Base-by-base conservation (phyloP, 2,888 invertebrate genomes). In the Polyommatus iphigenia region DNA sequence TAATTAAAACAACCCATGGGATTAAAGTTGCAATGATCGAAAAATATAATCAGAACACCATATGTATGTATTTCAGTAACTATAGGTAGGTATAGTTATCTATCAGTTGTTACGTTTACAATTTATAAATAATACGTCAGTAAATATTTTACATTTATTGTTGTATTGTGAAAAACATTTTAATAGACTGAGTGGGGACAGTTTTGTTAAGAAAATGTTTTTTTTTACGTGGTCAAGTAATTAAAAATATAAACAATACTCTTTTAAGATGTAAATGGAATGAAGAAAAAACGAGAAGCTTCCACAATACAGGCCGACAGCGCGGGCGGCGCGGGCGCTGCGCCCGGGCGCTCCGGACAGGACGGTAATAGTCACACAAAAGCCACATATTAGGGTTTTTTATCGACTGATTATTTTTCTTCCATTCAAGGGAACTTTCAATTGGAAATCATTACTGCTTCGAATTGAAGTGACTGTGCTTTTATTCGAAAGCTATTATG, bases 251-350 rank as follows among this genome's bases (percentile, higher is more conserved):
- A 73, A 29, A 91, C 90, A 89, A 84, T 88, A 85, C 83, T 86
- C 87, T 88, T 89, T 88, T 88, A 90, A 90, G 89, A 88, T 86
- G 88, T 90, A 91, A 91, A 90, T 91, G 89, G 87, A 87, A 83
- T 86, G 85, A 86, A 85, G 85, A 87, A 90, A 90, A 91, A 90
- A 89, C 85, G 85, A 87, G 86, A 85, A 87, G 82, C 84, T 84
- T 83, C 87, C 87, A 88, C 75, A 29, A 24, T 41, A 72, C 20
- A 75, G 75, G 24, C 75, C 6, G 24, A 24, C 59, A 24, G 29
- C 67, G 62, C 24, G 62, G 62, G 29, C 67, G 67, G 67, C 29
- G 50, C 29, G 54, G 18, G 18, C 50, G 2, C 24, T 54, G 75
- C 6, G 54, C 54, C 54, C 75, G 50, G 75, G 24, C 13, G 41